Evolutionary conservation across 2,797 vertebrate species (phyloP), one percentile per base, ranked within the genome.

Genomic region (Agapornis canus): DNA sequence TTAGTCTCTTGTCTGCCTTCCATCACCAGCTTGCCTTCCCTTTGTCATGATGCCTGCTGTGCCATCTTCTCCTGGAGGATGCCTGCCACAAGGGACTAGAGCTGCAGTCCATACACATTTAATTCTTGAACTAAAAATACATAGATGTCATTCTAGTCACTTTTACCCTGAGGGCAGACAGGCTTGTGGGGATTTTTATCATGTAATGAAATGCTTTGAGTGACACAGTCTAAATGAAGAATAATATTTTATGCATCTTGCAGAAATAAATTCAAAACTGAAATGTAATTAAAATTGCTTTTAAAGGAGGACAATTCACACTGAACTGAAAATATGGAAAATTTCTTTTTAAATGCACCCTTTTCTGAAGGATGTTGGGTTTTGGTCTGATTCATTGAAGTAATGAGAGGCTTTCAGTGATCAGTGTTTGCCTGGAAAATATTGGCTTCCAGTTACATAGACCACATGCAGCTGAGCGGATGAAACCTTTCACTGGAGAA

Each of bases 111-210:
- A 35, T 95, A 71, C 40, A 48, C 81, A 72, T 88, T 93, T 86
- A 94, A 94, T 91, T 94, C 73, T 91, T 9, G 2, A 96, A 76
- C 90, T 96, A 75, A 96, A 96, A 94, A 94, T 94, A 87, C 72
- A 51, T 72, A 92, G 40, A 90, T 96, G 96, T 95, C 93, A 96
- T 89, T 92, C 54, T 70, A 94, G 92, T 94, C 94, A 90, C 82
- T 96, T 94, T 65, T 88, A 77, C 77, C 90, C 90, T 61, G 43
- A 92, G 92, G 90, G 82, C 82, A 95, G 70, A 56, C 32, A 82
- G 81, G 64, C 92, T 94, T 92, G 94, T 90, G 86, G 89, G 89
- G 71, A 18, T 86, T 94, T 95, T 93, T 90, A 61, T 94, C 75
- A 20, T 69, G 48, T 94, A 96, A 94, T 93, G 91, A 95, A 94